These are phyloP conservation scores for Rhyacophila evoluta DNA, from an alignment of 2,888 invertebrate genomes.

Conservation along the genomic window DNA sequence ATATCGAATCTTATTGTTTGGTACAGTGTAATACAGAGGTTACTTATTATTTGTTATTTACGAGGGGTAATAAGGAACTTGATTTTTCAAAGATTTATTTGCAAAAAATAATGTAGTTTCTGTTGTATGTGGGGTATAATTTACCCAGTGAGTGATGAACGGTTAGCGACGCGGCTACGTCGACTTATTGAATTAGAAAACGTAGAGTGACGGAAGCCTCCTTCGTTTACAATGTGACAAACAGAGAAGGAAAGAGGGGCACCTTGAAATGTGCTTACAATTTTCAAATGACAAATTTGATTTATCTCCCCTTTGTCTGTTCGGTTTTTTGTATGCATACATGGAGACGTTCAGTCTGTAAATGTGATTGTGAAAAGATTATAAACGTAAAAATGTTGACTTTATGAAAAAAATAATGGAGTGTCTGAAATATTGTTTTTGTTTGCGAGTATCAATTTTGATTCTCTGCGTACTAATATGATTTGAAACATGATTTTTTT, in stretches of 20 bases:
- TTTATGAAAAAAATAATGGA: neutral
- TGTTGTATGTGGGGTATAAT: neutral
- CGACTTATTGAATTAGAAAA: conserved; percentile 21
- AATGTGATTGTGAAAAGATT: no score
- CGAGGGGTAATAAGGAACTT: no score
- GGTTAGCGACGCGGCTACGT: neutral
- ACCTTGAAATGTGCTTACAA: conserved; percentile 22
- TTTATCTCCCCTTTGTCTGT: neutral
- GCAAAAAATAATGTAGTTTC: no score
- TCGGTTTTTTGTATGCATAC: neutral
- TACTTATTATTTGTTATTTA: no score
- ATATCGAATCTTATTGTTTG: no score
- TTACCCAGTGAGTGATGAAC: neutral
- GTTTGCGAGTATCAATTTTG: neutral
- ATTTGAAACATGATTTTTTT: no score
- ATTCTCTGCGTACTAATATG: no score
- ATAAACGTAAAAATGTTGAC: neutral
- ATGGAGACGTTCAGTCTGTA: no score
- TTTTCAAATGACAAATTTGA: conserved; percentile 24
- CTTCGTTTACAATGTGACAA: neutral
- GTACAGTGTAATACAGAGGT: no score
- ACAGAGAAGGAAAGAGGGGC: neutral
- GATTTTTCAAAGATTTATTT: no score
- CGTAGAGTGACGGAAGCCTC: conserved; percentile 14
- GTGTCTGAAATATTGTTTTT: neutral